Conservation (phyloP, 2,797 vertebrate genomes). For the Crotalus adamanteus region DNA sequence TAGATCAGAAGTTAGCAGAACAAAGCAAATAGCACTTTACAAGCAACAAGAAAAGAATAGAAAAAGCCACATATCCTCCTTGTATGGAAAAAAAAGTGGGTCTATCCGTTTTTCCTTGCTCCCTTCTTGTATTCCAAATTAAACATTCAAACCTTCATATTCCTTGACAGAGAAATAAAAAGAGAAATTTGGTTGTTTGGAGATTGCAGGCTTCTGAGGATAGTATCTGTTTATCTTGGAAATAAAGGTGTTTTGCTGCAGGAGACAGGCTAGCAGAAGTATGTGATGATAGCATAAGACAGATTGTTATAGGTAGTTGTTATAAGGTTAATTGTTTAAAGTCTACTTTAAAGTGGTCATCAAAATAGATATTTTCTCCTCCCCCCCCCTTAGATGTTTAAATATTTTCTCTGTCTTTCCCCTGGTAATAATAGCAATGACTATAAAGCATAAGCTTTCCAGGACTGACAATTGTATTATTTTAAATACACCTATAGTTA, state of each 20-base stretch:
- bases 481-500: neutral
- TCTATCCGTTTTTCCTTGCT: neutral
- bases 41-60: neutral
- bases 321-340: neutral
- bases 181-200: neutral
- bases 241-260: neutral
- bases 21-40: neutral
- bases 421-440: neutral
- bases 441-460: neutral
- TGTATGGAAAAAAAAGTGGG: neutral
- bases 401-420: neutral
- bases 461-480: neutral
- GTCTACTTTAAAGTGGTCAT: neutral
- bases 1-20: neutral
- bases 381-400: neutral
- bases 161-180: neutral
- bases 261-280: neutral
- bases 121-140: neutral
- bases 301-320: neutral
- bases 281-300: neutral
- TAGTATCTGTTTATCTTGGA: neutral
- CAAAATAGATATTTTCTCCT: neutral
- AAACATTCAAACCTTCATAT: neutral
- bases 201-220: neutral
- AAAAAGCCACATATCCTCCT: neutral